Evolutionary conservation across 2,797 vertebrate genomes (phyloP).

Genomic region (Pampus argenteus): DNA sequence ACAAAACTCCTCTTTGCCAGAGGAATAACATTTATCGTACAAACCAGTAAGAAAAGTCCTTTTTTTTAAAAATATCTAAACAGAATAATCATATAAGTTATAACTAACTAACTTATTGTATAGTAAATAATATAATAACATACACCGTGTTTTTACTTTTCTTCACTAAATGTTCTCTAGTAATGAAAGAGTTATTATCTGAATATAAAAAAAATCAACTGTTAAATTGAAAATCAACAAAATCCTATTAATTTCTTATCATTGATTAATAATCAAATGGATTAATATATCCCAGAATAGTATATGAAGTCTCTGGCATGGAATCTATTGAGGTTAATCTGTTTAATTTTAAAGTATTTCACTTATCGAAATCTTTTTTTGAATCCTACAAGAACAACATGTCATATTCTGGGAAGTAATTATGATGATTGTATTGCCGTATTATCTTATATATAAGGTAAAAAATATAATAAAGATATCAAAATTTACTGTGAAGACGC

Average conservation of each 20-base stretch:
- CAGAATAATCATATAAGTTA: background rate
- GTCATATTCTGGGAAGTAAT: too few relatives aligned
- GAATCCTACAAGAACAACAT: too few relatives aligned
- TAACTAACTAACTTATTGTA: too few relatives aligned
- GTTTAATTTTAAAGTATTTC: background rate
- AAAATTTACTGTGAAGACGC: background rate
- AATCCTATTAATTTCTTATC: background rate
- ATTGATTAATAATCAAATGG: too few relatives aligned
- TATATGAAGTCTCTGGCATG: too few relatives aligned
- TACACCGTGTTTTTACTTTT: background rate
- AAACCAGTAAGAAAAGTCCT: constrained; percentile 21
- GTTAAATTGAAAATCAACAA: background rate
- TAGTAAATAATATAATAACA: too few relatives aligned
- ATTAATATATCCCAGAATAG: too few relatives aligned
- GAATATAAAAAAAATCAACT: too few relatives aligned
- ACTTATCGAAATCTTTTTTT: constrained; percentile 8
- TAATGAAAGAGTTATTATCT: background rate
- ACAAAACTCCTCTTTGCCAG: constrained; percentile 8
- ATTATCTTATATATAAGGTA: too few relatives aligned
- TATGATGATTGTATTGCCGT: too few relatives aligned
- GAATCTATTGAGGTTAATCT: too few relatives aligned
- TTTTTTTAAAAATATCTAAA: background rate
- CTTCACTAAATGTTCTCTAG: background rate
- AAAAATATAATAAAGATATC: background rate
- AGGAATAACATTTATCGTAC: constrained; percentile 3